Conservation (phyloP, 1,140 invertebrate genomes). For the Daktulosphaira vitifoliae region DNA sequence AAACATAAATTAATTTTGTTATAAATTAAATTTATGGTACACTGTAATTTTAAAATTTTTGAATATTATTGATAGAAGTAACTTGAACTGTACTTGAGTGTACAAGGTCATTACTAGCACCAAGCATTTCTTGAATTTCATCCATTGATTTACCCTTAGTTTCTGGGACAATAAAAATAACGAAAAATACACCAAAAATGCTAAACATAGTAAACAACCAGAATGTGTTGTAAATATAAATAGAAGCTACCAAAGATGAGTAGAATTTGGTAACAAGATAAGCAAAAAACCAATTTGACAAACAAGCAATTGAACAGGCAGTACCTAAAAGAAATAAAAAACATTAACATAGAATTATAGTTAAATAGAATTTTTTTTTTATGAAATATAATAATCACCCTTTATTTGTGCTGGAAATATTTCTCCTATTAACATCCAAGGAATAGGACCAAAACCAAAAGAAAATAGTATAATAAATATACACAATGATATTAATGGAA, state of each 20-base stretch:
- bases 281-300: slow-evolving; percentile 67
- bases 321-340: background rate
- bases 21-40: too few relatives aligned
- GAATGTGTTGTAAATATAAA: slow-evolving; percentile 62
- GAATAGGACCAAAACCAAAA: slow-evolving; percentile 67
- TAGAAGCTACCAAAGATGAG: slow-evolving; percentile 48
- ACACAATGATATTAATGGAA: slow-evolving; percentile 43
- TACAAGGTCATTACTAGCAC: slow-evolving; percentile 36
- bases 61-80: background rate
- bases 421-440: slow-evolving; percentile 71
- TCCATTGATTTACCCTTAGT: slow-evolving; percentile 83
- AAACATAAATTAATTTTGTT: too few relatives aligned
- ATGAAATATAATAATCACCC: slow-evolving; percentile 39
- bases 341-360: background rate
- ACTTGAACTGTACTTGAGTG: background rate
- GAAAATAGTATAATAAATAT: slow-evolving; percentile 35
- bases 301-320: slow-evolving; percentile 60
- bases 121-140: slow-evolving; percentile 65
- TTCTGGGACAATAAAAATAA: slow-evolving; percentile 73
- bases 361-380: too few relatives aligned
- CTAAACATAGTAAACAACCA: slow-evolving; percentile 71
- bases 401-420: slow-evolving; percentile 65
- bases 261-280: slow-evolving; percentile 77
- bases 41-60: slow-evolving; percentile 23
- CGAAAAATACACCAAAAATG: slow-evolving; percentile 59